Conservation (phyloP, 2,113 vertebrate genomes). For the Hucho hucho region DNA sequence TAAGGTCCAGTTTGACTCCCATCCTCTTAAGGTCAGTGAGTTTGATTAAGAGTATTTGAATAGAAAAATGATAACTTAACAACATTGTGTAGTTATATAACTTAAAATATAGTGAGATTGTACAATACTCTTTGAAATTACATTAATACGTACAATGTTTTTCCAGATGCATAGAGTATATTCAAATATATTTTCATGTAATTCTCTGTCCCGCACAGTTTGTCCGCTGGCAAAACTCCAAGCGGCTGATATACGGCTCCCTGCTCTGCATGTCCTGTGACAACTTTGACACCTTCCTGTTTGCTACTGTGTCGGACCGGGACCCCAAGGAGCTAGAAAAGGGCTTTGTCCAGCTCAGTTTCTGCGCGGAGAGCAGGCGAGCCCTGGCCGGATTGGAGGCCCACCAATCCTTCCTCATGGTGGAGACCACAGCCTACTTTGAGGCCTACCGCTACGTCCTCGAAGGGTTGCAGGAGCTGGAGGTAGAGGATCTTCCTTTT, state of each 20-base stretch:
- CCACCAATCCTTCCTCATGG: constrained; percentile 86
- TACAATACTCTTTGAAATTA: too few species aligned
- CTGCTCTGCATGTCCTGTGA: constrained; percentile 91
- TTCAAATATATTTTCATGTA: neutral
- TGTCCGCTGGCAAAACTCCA: constrained; percentile 92
- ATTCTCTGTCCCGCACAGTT: constrained; percentile 56
- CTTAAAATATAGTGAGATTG: too few species aligned
- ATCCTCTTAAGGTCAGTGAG: constrained; percentile 73
- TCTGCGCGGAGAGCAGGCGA: constrained; percentile 78
- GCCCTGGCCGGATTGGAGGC: constrained; percentile 70
- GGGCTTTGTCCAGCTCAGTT: constrained; percentile 82
- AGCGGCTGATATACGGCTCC: constrained; percentile 87
- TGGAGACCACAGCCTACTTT: constrained; percentile 93
- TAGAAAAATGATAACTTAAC: too few species aligned
- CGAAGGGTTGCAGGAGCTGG: constrained; percentile 84
- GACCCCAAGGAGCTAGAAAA: constrained; percentile 67
- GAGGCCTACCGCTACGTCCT: constrained; percentile 92
- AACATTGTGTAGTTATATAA: too few species aligned
- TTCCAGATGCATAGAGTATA: too few species aligned
- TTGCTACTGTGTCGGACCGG: constrained; percentile 86
- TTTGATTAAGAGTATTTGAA: neutral
- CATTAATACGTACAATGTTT: too few species aligned
- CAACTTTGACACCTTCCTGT: constrained; percentile 87
- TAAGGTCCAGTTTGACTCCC: constrained; percentile 82
- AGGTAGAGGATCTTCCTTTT: constrained; percentile 83